Conservation (phyloP, 2,113 vertebrate genomes). For the Xerus inauris region DNA sequence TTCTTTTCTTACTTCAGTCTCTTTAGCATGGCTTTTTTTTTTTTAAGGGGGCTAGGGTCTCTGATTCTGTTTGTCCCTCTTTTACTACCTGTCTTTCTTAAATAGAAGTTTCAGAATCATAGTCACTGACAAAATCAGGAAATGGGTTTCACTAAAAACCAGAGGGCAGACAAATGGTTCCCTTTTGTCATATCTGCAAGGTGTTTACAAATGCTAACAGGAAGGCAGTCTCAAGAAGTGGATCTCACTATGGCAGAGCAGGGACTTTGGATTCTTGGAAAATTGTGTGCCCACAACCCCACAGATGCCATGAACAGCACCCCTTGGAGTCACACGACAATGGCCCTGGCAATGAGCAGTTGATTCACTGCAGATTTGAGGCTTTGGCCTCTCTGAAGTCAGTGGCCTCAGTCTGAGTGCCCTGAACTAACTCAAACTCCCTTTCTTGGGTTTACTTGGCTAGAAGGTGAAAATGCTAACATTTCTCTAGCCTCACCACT, state of each 20-base stretch:
- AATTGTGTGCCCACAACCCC: not conserved
- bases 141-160: slow-evolving; percentile 14
- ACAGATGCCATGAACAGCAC: fast-evolving
- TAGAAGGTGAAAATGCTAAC: not conserved
- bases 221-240: not conserved
- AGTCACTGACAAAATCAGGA: not conserved
- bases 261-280: not conserved
- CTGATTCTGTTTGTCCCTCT: not conserved
- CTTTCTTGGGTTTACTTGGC: not conserved
- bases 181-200: slow-evolving; percentile 6
- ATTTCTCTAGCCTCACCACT: not conserved
- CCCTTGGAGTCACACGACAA: not conserved
- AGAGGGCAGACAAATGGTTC: not conserved
- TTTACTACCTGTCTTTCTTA: not conserved
- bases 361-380: not conserved
- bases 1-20: not conserved
- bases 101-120: not conserved
- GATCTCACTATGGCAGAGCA: not conserved
- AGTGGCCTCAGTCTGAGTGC: not conserved
- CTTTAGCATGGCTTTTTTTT: not conserved
- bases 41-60: not conserved
- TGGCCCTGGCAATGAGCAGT: not conserved
- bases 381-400: not conserved
- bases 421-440: not conserved
- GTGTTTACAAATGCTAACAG: not conserved